phyloP scores from a whole-genome alignment of 2,113 vertebrate species.

The Thryonomys swinderianus region DNA sequence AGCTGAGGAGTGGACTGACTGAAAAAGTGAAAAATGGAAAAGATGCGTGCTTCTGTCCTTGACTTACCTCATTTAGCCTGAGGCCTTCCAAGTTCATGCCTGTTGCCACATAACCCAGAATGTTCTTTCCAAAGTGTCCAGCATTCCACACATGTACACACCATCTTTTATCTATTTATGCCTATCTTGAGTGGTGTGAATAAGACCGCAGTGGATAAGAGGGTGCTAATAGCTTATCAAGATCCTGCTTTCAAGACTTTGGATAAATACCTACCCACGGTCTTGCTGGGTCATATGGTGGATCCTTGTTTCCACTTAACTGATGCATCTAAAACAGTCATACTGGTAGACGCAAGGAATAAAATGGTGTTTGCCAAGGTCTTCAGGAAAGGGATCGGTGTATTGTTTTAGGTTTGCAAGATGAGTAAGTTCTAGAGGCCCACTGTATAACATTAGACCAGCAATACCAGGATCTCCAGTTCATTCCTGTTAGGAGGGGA shows the following conservation, averaged over 20 bases:
- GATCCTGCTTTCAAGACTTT: neutral
- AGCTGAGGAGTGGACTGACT: neutral
- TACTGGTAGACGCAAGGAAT: neutral
- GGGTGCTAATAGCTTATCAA: neutral
- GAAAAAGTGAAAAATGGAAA: neutral
- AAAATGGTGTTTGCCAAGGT: neutral
- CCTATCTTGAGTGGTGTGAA: neutral
- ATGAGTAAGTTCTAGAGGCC: too few relatives aligned
- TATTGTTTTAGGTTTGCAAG: neutral
- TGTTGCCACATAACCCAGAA: neutral
- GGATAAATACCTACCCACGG: neutral
- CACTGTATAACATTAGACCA: accelerated
- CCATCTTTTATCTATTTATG: neutral
- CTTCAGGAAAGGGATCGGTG: too few relatives aligned
- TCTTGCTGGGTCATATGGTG: neutral
- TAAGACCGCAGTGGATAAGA: accelerated
- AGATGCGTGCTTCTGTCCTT: neutral
- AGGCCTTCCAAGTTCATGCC: neutral
- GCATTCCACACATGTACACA: neutral
- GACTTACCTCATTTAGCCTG: neutral
- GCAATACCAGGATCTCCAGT: neutral
- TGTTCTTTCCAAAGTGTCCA: neutral
- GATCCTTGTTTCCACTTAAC: neutral
- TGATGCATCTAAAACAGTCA: neutral
- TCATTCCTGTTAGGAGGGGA: neutral